Percentiles rank a stretch among this genome's conserved stretches.
Evolutionary conservation across 2,113 vertebrate species (phyloP).

Genomic region (Prolemur simus): DNA sequence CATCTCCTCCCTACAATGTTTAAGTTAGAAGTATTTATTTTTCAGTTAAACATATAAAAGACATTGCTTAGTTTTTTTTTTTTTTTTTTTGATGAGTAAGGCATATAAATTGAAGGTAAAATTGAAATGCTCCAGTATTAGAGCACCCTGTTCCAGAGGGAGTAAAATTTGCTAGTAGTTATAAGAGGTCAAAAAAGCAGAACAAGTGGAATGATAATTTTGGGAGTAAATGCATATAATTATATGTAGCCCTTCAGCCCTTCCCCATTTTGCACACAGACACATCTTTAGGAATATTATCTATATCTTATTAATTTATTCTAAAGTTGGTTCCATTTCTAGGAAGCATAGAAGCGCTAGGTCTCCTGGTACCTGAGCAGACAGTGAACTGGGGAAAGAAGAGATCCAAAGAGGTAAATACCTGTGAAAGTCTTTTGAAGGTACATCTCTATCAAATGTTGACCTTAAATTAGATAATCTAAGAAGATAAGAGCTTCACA

Average conservation of each 20-base stretch:
- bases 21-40: background rate
- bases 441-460: background rate
- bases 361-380: background rate
- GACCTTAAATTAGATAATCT: background rate
- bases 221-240: background rate
- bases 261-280: too few relatives aligned
- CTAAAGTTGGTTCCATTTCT: background rate
- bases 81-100: background rate
- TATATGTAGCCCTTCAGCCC: background rate
- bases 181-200: background rate
- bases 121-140: background rate
- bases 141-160: background rate
- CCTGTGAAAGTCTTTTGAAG: background rate
- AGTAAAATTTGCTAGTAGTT: background rate
- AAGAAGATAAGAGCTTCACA: background rate
- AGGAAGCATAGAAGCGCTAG: background rate
- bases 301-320: background rate
- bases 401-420: accelerated
- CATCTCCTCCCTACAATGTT: background rate
- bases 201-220: background rate
- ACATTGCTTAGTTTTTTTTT: background rate
- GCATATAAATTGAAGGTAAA: background rate
- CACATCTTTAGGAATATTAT: background rate
- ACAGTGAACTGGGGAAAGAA: background rate
- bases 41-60: background rate